phyloP scores from a whole-genome alignment of 2,888 invertebrate genomes.

The Himalopsyche tibetana region DNA sequence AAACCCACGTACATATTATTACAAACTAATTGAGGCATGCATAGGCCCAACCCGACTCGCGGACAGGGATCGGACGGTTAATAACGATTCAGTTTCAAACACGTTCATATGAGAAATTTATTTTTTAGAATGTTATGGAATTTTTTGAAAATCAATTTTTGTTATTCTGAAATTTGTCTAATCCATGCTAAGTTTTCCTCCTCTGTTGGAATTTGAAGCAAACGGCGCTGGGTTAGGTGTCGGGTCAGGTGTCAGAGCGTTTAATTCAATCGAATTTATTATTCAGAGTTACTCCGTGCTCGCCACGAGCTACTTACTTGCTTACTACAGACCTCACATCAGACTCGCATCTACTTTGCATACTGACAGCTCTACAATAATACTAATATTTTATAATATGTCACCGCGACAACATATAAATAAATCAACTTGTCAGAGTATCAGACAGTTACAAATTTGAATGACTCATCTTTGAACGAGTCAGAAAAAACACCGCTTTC shows the following conservation, averaged over 20 bases:
- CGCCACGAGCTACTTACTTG: background rate
- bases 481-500: too few relatives aligned
- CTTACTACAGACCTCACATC: background rate
- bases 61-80: too few relatives aligned
- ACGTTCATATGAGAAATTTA: too few relatives aligned
- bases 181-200: background rate
- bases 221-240: slow-evolving; percentile 1
- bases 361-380: slow-evolving; percentile 3
- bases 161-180: too few relatives aligned
- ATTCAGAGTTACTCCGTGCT: background rate
- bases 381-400: background rate
- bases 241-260: background rate
- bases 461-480: background rate
- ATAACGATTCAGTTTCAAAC: too few relatives aligned
- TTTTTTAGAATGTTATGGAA: too few relatives aligned
- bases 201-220: background rate
- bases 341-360: background rate
- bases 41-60: too few relatives aligned
- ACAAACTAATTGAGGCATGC: too few relatives aligned
- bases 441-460: background rate
- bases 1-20: too few relatives aligned
- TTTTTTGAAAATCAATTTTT: too few relatives aligned
- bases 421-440: slow-evolving; percentile 3
- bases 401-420: slow-evolving; percentile 17
- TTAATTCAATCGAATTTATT: slow-evolving; percentile 28